phyloP scores from a whole-genome alignment of 2,888 invertebrate species.

The Cataglyphis albicans region DNA sequence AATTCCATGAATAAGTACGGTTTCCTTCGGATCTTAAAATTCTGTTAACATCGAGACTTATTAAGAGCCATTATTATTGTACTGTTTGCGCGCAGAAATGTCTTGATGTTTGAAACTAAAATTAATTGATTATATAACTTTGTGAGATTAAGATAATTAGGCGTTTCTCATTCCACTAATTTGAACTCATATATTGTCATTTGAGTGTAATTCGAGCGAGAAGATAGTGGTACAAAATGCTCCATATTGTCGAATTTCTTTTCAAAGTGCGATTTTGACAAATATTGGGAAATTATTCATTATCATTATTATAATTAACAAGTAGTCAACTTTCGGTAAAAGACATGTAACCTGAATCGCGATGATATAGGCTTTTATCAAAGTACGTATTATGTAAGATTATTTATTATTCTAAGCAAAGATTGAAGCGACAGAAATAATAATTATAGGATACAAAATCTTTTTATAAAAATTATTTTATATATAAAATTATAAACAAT shows the following conservation, averaged over 20 bases:
- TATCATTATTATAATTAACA: no score
- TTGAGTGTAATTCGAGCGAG: no score
- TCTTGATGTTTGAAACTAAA: slow-evolving; percentile 13
- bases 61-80: slow-evolving; percentile 26
- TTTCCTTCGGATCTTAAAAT: neutral
- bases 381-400: neutral
- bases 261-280: no score
- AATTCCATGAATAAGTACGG: slow-evolving; percentile 27
- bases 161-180: neutral
- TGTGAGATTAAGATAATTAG: neutral
- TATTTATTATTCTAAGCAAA: neutral
- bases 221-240: no score
- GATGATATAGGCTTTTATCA: neutral
- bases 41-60: slow-evolving; percentile 26
- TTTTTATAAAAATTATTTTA: neutral
- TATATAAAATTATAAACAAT: neutral
- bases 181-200: neutral
- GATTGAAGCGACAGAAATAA: neutral
- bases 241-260: no score
- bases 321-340: no score
- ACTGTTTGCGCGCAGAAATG: neutral
- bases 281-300: no score
- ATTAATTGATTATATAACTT: slow-evolving; percentile 15
- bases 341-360: no score
- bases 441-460: neutral